phyloP scores from a whole-genome alignment of 2,113 vertebrate species.

The Oceanodroma tethys region DNA sequence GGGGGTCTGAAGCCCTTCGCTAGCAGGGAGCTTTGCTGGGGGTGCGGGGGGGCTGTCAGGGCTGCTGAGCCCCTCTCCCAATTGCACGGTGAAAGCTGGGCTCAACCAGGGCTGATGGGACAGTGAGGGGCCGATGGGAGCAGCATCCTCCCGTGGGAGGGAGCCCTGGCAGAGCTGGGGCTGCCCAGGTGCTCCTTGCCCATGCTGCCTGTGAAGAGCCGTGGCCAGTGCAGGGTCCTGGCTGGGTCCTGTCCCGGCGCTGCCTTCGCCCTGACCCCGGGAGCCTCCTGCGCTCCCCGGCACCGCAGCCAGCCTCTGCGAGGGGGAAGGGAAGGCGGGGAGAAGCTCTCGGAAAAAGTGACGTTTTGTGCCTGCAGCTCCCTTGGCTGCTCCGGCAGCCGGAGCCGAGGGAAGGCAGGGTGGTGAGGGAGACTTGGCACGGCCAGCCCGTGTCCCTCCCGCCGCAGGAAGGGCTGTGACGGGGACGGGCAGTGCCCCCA shows the following conservation, averaged over 20 bases:
- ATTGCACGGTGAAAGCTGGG: background rate
- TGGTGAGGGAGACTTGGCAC: background rate
- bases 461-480: fast-evolving
- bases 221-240: fast-evolving
- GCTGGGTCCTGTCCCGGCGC: fast-evolving
- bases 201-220: fast-evolving
- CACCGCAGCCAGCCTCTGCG: fast-evolving
- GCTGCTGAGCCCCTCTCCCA: background rate
- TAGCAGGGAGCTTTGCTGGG: background rate
- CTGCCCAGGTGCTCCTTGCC: too few relatives aligned
- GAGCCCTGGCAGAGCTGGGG: background rate
- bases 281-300: background rate
- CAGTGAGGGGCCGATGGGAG: background rate
- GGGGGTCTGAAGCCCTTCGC: background rate
- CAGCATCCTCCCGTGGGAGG: background rate
- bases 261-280: background rate
- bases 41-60: background rate
- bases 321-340: background rate
- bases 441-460: fast-evolving
- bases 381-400: background rate
- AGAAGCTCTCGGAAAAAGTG: constrained; percentile 45
- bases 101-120: fast-evolving
- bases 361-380: constrained; percentile 23
- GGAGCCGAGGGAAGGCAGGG: background rate
- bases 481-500: background rate